These are phyloP conservation scores for Mugil cephalus DNA, from an alignment of 2,113 vertebrate species.

Conservation along the genomic window DNA sequence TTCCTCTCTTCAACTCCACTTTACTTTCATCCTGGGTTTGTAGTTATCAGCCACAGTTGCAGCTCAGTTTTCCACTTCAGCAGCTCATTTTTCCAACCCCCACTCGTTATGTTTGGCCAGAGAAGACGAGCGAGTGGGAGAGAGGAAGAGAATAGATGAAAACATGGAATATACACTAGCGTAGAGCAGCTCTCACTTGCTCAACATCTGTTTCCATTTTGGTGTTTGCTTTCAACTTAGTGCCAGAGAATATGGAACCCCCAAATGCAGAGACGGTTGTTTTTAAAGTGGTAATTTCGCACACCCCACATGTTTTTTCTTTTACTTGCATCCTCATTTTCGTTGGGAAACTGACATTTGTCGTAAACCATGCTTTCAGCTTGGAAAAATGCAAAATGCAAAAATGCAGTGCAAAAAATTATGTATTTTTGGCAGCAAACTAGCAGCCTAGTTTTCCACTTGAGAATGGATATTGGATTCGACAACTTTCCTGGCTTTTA, in stretches of 20 bases:
- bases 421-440: slow-evolving; percentile 58
- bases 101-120: slow-evolving; percentile 72
- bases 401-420: slow-evolving; percentile 45
- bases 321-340: slow-evolving; percentile 63
- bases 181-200: slow-evolving; percentile 53
- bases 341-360: slow-evolving; percentile 55
- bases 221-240: slow-evolving; percentile 71
- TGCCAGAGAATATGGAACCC: slow-evolving; percentile 72
- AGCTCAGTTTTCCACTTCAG: slow-evolving; percentile 47
- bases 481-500: slow-evolving; percentile 56
- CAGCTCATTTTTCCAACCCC: slow-evolving; percentile 44
- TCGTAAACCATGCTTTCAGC: slow-evolving; percentile 43
- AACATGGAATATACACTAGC: slow-evolving; percentile 58
- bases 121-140: slow-evolving; percentile 55
- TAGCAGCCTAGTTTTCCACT: slow-evolving; percentile 60
- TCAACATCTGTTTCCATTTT: slow-evolving; percentile 84
- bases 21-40: slow-evolving; percentile 22
- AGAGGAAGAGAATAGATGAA: slow-evolving; percentile 61
- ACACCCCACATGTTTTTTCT: slow-evolving; percentile 39
- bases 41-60: slow-evolving; percentile 22
- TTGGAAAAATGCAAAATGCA: too few species aligned
- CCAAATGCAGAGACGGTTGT: slow-evolving; percentile 70
- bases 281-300: slow-evolving; percentile 79
- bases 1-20: slow-evolving; percentile 20
- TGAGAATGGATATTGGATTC: slow-evolving; percentile 47